A percentile compares a stretch with the other conserved stretches of the same genome.
Evolutionary conservation across 2,888 invertebrate genomes (phyloP).

Genomic region (Drosophila anomalipes): DNA sequence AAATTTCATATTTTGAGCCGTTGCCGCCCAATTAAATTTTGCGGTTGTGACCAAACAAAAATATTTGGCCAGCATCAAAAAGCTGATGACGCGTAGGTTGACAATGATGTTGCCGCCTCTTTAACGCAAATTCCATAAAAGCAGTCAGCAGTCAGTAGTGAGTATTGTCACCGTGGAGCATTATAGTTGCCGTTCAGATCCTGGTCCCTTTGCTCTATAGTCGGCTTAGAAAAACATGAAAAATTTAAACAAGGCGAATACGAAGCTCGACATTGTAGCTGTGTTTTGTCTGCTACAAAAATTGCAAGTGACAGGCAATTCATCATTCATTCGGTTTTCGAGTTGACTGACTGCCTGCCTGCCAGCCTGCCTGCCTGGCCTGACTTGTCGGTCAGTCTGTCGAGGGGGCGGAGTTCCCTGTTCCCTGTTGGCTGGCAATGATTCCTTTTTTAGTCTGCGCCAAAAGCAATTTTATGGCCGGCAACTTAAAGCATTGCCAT

Average conservation of each 20-base stretch:
- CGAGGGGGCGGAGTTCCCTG: constrained; percentile 34
- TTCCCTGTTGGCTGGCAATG: constrained; percentile 13
- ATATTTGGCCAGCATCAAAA: constrained; percentile 23
- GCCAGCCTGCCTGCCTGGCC: constrained; percentile 19
- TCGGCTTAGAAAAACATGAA: constrained; percentile 74
- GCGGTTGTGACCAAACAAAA: constrained; percentile 48
- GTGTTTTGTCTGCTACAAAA: constrained; percentile 78
- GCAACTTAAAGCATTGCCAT: constrained; percentile 67
- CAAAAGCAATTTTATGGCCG: constrained; percentile 71
- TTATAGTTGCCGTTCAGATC: constrained; percentile 19
- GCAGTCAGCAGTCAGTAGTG: constrained; percentile 53
- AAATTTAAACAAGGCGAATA: constrained; percentile 71
- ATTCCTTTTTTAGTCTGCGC: constrained; percentile 68
- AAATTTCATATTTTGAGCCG: constrained; percentile 66
- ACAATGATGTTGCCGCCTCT: constrained; percentile 54
- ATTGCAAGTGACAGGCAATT: constrained; percentile 82
- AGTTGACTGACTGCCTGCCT: constrained; percentile 58
- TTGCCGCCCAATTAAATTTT: constrained; percentile 68
- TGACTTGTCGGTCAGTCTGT: constrained; percentile 39
- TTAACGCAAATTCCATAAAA: constrained; percentile 71
- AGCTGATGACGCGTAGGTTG: constrained; percentile 15
- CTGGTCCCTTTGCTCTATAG: constrained; percentile 2
- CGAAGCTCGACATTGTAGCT: constrained; percentile 48
- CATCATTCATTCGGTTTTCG: constrained; percentile 79
- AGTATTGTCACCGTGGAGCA: constrained; percentile 50